Base-by-base conservation (phyloP, 2,888 invertebrate genomes). In the Epiblema foenella region DNA sequence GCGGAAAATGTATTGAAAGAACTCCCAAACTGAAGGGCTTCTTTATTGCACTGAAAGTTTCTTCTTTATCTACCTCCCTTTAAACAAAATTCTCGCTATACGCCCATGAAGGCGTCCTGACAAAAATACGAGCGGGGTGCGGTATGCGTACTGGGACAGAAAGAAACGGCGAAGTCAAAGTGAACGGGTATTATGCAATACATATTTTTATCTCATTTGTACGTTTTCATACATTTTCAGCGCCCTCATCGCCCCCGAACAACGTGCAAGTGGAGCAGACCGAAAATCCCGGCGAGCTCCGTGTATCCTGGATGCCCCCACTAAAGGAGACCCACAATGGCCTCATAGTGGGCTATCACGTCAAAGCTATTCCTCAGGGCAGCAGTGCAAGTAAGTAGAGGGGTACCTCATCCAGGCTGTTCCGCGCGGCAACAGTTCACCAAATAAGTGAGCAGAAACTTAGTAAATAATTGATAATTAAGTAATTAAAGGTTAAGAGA, bases 321-420 rank as follows among this genome's bases (percentile, higher is more conserved):
- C 76, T 89, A 0, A 86, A 88, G 64, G 93, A 93, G 15, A 81
- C 88, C 0, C 90, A 92, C 68, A 90, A 93, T 58, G 94, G 93
- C 0, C 75, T 88, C 18, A 81, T 94, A 1, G 77, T 89, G 12
- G 94, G 93, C 0, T 94, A 93, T 77, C 89, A 91, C 42, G 84
- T 93, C 1, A 90, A 86, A 71, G 93, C 92, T 0, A 83, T 89
- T 0, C 91, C 93, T 0, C 93, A 93, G 20, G 64, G 69, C 11
- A 29, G 58, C 33, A 8, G 33, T 18, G 11, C 54, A 42, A 60
- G 68, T 68, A 15, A 46, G 58, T 46, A 7, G n/a, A 7, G 42
- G 15, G 42, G 12, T 46, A n/a, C 42, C 42, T 7, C 42, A 7
- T 5, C 0, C 93, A 46, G 46, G n/a, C n/a, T 46, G 42, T 46